Base-by-base conservation (phyloP, 2,888 invertebrate species). In the Cepaea hortensis region DNA sequence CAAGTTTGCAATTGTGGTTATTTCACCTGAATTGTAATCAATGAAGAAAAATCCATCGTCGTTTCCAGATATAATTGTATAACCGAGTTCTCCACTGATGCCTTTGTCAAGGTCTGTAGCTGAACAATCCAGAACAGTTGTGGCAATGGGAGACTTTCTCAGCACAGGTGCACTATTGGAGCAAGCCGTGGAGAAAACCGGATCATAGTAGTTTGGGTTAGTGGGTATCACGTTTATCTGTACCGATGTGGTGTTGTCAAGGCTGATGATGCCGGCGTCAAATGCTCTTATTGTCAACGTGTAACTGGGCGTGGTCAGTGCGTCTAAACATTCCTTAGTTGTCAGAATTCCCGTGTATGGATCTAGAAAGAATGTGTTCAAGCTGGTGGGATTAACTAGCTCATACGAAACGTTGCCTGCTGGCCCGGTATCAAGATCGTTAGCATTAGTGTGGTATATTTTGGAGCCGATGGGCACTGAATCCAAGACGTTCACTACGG, bases 391-490 rank as follows among this genome's bases (percentile, higher is more conserved):
- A n/a, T 87, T 80, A 6, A 70, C 81, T 9, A 92, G 89, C 3
- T 86, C 83, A 85, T 92, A 93, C 0, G 89, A 88, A 2, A 93
- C 72, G 2, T 88, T 83, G 11, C 90, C 91, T 81, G 92, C 91
- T 62, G 96, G 95, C 0, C 97, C 98, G 72, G 97, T 95, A 95
- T 98, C 98, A 0, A 97, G 96, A 95, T 99, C 98, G 62, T 96
- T 96, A 0, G 97, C 97, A 61, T 96, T 96, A n/a, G 98, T 96
- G 46, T 97, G 96, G 2, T 97, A 97, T 1, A 98, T 96, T 2
- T 97, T 96, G 85, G 97, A 96, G 87, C 98, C 98, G 3, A 96
- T 95, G 0, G 98, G 98, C 15, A 98, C 96, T 94, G 98, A 98
- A 94, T 98, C 98, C 11, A 97, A 96, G n/a, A 98, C 96, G 92